Conservation (phyloP, 2,113 vertebrate species). For the Rhizomys pruinosus region DNA sequence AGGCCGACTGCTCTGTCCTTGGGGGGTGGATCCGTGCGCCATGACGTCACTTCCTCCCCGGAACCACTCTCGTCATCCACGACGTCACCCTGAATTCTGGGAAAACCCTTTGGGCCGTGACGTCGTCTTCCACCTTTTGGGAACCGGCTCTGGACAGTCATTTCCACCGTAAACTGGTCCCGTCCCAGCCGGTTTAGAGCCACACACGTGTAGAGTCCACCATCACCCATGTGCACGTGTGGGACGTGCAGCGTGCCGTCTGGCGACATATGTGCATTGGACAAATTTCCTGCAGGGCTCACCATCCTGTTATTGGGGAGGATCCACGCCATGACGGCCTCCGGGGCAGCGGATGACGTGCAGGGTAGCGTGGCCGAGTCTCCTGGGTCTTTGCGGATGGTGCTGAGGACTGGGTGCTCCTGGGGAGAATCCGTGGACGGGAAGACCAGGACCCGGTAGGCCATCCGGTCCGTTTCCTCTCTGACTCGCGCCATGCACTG, state of each 20-base stretch:
- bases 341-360: slow-evolving; percentile 85
- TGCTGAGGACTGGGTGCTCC: slow-evolving; percentile 72
- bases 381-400: slow-evolving; percentile 84
- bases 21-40: fast-evolving
- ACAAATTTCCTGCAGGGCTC: slow-evolving; percentile 82
- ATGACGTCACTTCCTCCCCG: slow-evolving; percentile 71
- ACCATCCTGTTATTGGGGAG: slow-evolving; percentile 88
- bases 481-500: slow-evolving; percentile 88
- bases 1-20: too few relatives aligned
- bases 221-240: slow-evolving; percentile 85
- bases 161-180: slow-evolving; percentile 86
- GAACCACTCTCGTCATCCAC: slow-evolving; percentile 88
- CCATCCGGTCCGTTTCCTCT: slow-evolving; percentile 84
- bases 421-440: slow-evolving; percentile 78
- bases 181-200: slow-evolving; percentile 91
- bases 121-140: slow-evolving; percentile 82
- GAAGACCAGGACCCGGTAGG: slow-evolving; percentile 88
- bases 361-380: slow-evolving; percentile 88
- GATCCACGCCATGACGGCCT: slow-evolving; percentile 92
- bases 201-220: slow-evolving; percentile 92
- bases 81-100: slow-evolving; percentile 81
- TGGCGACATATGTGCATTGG: slow-evolving; percentile 81
- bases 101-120: slow-evolving; percentile 82
- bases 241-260: slow-evolving; percentile 90
- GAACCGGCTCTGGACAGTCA: slow-evolving; percentile 85